Conservation (phyloP, 2,113 vertebrate species). For the Athene cunicularia region DNA sequence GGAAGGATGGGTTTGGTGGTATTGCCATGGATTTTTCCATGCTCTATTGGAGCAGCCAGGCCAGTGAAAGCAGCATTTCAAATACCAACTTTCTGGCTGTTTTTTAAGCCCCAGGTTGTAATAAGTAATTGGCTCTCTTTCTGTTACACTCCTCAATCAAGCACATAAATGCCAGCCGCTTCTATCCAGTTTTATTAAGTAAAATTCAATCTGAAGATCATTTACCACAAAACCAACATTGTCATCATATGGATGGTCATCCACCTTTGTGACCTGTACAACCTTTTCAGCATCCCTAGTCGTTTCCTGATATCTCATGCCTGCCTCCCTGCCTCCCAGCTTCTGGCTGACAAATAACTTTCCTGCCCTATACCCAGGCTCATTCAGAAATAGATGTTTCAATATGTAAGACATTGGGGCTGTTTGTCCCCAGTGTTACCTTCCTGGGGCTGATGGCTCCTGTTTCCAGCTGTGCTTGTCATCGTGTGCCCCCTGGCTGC, state of each 20-base stretch:
- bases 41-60: not conserved
- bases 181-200: not conserved
- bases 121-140: not conserved
- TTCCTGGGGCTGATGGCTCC: not conserved
- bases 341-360: not conserved
- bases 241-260: not conserved
- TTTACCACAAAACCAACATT: not conserved
- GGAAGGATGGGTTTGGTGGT: not conserved
- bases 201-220: not conserved
- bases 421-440: fast-evolving
- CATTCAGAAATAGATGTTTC: fast-evolving
- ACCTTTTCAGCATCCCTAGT: not conserved
- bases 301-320: not conserved
- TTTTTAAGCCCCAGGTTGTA: not conserved
- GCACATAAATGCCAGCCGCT: not conserved
- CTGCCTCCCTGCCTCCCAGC: not conserved
- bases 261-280: not conserved
- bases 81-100: not conserved
- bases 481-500: too few species aligned
- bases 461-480: not conserved
- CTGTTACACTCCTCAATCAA: not conserved
- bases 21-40: not conserved
- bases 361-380: not conserved
- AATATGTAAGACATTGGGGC: not conserved
- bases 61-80: not conserved